Evolutionary conservation across 1,140 invertebrate genomes (phyloP).

Genomic region (Leptinotarsa texana): DNA sequence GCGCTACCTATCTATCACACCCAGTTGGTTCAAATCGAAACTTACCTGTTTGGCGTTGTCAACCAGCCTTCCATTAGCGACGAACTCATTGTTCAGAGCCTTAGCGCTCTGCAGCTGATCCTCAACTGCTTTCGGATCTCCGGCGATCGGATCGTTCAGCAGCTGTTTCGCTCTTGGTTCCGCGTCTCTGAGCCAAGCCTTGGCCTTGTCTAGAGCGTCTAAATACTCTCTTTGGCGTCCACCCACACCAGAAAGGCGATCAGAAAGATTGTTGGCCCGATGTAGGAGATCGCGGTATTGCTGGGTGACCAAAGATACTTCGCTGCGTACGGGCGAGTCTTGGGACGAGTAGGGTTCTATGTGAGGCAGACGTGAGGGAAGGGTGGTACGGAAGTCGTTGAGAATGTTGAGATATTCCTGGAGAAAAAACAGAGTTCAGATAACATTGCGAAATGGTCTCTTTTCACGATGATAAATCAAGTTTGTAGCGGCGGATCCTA

Average conservation of each 20-base stretch:
- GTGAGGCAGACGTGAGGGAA: constrained; percentile 79
- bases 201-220: constrained; percentile 81
- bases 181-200: constrained; percentile 79
- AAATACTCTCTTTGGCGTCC: constrained; percentile 80
- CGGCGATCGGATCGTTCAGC: constrained; percentile 80
- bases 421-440: constrained; percentile 25
- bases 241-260: constrained; percentile 75
- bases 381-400: constrained; percentile 81
- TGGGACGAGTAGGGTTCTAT: constrained; percentile 69
- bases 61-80: constrained; percentile 81
- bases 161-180: constrained; percentile 77
- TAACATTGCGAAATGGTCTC: too few relatives aligned
- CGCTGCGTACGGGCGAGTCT: constrained; percentile 71
- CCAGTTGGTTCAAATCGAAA: constrained; percentile 16
- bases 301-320: constrained; percentile 71
- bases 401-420: constrained; percentile 77
- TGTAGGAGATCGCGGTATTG: constrained; percentile 77
- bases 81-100: constrained; percentile 82
- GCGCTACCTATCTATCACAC: too few relatives aligned
- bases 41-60: constrained; percentile 74
- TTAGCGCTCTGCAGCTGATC: constrained; percentile 85
- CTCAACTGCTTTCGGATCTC: constrained; percentile 84
- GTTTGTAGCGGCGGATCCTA: too few relatives aligned
- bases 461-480: too few relatives aligned
- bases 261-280: constrained; percentile 80